Evolutionary conservation across 1,140 invertebrate species (phyloP).

Genomic region (Mactra quadrangularis): DNA sequence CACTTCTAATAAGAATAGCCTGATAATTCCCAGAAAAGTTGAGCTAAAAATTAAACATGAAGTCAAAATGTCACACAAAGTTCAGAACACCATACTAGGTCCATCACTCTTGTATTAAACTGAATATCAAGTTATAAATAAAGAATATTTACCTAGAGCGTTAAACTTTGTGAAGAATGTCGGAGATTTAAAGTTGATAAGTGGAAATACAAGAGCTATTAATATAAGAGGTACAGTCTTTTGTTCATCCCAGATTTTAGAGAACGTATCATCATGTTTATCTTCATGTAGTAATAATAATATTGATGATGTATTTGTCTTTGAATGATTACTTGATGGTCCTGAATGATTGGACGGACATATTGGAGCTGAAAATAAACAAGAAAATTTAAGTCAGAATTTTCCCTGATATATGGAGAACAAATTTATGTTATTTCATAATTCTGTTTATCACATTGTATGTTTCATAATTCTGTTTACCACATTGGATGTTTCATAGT

Average conservation of each 20-base stretch:
- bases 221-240: slow-evolving; percentile 93
- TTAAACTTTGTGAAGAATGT: slow-evolving; percentile 98
- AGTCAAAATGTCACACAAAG: too few species aligned
- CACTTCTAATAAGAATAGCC: too few species aligned
- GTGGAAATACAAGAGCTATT: slow-evolving; percentile 89
- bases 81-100: too few species aligned
- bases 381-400: neutral
- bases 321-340: neutral
- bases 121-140: too few species aligned
- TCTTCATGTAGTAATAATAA: neutral
- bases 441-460: too few species aligned
- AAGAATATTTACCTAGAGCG: slow-evolving; percentile 88
- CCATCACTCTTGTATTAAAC: too few species aligned
- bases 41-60: too few species aligned
- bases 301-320: neutral
- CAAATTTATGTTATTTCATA: too few species aligned
- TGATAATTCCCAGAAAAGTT: too few species aligned
- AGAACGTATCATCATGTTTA: slow-evolving; percentile 76
- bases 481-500: too few species aligned
- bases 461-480: too few species aligned
- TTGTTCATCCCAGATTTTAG: slow-evolving; percentile 88
- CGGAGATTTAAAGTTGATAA: slow-evolving; percentile 93
- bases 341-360: slow-evolving; percentile 22
- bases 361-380: slow-evolving; percentile 54
- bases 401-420: too few species aligned